A percentile compares a stretch with the other conserved stretches of the same genome.
phyloP scores from a whole-genome alignment of 1,140 invertebrate species.

The Antheraea pernyi region DNA sequence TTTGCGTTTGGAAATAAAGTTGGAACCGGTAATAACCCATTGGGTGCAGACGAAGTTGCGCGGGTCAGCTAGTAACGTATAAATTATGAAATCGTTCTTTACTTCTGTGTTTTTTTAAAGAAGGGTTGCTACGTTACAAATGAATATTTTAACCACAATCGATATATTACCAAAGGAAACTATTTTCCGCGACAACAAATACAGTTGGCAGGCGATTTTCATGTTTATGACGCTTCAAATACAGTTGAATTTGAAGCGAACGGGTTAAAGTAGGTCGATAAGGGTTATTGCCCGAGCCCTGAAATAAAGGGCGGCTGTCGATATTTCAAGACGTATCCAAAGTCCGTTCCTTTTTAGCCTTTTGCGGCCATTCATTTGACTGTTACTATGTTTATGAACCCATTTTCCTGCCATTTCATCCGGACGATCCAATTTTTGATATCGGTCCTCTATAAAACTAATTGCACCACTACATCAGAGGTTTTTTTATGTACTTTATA shows the following conservation, averaged over 20 bases:
- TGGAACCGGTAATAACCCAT: too few species aligned
- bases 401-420: not conserved
- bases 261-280: not conserved
- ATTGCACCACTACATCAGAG: too few species aligned
- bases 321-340: not conserved
- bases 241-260: not conserved
- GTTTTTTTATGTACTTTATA: too few species aligned
- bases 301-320: constrained; percentile 1
- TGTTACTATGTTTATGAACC: not conserved
- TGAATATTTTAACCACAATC: constrained; percentile 3
- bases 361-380: not conserved
- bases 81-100: not conserved
- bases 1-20: too few species aligned
- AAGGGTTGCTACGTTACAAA: not conserved
- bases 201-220: not conserved
- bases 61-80: too few species aligned
- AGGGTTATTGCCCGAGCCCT: not conserved
- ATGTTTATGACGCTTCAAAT: not conserved
- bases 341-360: constrained; percentile 1
- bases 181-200: constrained; percentile 1
- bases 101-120: not conserved
- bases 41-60: too few species aligned
- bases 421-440: not conserved
- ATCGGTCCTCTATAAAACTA: too few species aligned
- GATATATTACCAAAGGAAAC: constrained; percentile 2